Conservation (phyloP, 2,888 invertebrate species). For the Andrena minutula region DNA sequence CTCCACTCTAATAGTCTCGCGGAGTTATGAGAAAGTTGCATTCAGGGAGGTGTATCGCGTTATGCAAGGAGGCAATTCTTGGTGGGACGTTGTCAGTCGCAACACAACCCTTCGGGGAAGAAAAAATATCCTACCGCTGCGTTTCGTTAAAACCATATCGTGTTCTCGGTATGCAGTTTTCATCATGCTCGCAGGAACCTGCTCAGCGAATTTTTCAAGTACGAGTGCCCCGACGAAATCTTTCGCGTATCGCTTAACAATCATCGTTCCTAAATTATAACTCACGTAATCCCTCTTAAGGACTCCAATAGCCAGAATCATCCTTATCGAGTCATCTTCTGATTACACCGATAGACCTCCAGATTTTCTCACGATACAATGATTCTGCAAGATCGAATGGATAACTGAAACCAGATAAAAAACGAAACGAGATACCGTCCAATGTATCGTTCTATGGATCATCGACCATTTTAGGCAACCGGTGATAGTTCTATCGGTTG, state of each 20-base stretch:
- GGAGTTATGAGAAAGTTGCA: not conserved
- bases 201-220: not conserved
- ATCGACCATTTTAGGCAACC: not conserved
- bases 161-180: not conserved
- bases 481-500: not conserved
- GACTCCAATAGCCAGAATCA: not conserved
- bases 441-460: not conserved
- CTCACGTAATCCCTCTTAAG: not conserved
- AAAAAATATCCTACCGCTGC: not conserved
- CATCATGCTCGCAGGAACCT: not conserved
- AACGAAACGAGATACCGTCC: not conserved
- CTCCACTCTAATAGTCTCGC: too few relatives aligned
- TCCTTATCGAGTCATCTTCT: not conserved
- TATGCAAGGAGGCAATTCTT: constrained; percentile 3
- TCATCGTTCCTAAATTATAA: not conserved
- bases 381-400: not conserved
- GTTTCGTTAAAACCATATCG: not conserved
- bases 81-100: not conserved
- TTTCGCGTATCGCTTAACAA: not conserved
- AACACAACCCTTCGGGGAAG: not conserved
- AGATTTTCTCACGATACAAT: not conserved
- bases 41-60: not conserved
- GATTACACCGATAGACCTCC: not conserved
- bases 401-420: not conserved
- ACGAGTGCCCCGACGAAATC: not conserved